phyloP scores from a whole-genome alignment of 2,113 vertebrate genomes.

The Emydura subglobosa region DNA sequence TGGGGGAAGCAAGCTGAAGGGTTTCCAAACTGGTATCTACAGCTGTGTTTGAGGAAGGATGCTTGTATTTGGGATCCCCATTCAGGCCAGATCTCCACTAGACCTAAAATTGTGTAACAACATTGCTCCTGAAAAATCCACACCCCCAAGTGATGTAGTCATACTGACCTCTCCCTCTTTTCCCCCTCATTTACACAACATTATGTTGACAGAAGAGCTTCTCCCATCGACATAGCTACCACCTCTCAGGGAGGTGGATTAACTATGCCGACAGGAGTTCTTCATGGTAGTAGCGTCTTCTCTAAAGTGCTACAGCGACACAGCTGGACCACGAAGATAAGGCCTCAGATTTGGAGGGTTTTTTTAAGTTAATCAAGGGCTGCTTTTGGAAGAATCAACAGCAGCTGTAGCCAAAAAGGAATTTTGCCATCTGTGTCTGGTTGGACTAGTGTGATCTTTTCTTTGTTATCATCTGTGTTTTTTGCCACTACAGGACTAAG shows the following conservation, averaged over 20 bases:
- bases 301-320: neutral
- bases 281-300: neutral
- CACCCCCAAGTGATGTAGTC: neutral
- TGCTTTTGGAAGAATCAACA: neutral
- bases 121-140: neutral
- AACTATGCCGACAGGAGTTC: neutral
- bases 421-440: neutral
- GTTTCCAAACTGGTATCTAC: neutral
- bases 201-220: neutral
- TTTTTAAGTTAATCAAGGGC: neutral
- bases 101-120: neutral
- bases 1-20: conserved; percentile 24
- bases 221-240: neutral
- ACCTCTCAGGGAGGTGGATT: neutral
- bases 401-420: neutral
- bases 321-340: neutral
- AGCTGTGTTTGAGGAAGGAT: neutral
- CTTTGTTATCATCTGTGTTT: neutral
- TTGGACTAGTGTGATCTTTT: neutral
- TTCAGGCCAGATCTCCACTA: neutral
- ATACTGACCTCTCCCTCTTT: neutral
- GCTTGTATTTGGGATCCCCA: neutral
- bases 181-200: neutral
- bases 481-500: neutral
- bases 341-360: neutral